Evolutionary conservation across 2,113 vertebrate genomes (phyloP), one percentile per base, ranked within the genome.

Genomic region (Hypanus sabinus): DNA sequence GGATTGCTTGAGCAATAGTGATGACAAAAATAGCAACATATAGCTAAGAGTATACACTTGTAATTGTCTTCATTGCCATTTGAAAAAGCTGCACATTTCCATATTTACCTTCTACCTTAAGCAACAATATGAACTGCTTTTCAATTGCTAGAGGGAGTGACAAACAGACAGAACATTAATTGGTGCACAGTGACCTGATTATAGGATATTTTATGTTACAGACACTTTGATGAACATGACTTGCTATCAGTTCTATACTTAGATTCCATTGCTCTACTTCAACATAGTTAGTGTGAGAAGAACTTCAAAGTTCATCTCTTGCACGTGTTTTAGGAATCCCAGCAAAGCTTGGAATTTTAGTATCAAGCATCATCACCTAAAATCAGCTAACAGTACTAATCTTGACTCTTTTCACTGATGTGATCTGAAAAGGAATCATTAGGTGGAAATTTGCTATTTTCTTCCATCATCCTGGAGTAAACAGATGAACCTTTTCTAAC

Each of bases 381-480:
- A 38, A 71, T n/a, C 33, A 36, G 62, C 11, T 71, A 24, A 36
- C 38, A 70, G 38, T 46, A 73, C 18, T 73, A 73, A 73, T 73
- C 71, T 24, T 27, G 36, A 22, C 22, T 46, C 7, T 22, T 24
- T 11, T 10, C 12, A 12, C 20, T 92, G n/a, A 46, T 36, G 3
- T 70, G 18, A 33, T 71, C 16, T 10, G 12, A 20, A 16, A 18
- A 71, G 90, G 65, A 22, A 92, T 38, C 24, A 33, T 71, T 36
- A 62, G 60, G 33, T 65, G 4, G 57, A 88, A 87, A 85, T 27
- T 20, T 88, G 77, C 81, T 94, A 93, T 94, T 76, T 94, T 95
- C 95, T 94, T 94, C 96, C 94, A 95, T 95, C 94, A 62, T 87
- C 90, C 12, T 0, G 0, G 94, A 0, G 65, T 95, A 93, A 94